Evolutionary conservation across 92 coral and sea anemone species (phyloP).

Genomic region (Porites divaricata): DNA sequence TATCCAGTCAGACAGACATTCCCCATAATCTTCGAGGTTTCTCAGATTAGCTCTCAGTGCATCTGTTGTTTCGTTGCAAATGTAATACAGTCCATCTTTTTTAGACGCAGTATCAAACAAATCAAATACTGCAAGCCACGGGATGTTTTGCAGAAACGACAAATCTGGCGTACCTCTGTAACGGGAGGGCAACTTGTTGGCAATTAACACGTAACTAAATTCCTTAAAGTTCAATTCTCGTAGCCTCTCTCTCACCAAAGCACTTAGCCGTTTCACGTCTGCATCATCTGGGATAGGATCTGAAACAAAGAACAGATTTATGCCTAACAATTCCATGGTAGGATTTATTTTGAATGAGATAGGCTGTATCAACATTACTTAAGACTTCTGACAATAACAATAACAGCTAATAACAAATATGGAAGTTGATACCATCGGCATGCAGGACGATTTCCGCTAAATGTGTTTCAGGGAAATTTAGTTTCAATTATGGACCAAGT

Average conservation of each 20-base stretch:
- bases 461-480: too few relatives aligned
- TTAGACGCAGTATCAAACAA: constrained; percentile 55
- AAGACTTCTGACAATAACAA: too few relatives aligned
- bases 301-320: not conserved
- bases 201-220: constrained; percentile 57
- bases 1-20: constrained; percentile 11
- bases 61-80: constrained; percentile 66
- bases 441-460: too few relatives aligned
- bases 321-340: not conserved
- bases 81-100: constrained; percentile 57
- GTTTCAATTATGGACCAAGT: too few relatives aligned
- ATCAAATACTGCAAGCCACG: constrained; percentile 69
- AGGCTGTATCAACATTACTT: not conserved
- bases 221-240: constrained; percentile 50
- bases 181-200: constrained; percentile 58
- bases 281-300: constrained; percentile 15
- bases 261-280: constrained; percentile 41
- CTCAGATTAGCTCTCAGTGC: constrained; percentile 48
- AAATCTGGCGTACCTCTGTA: constrained; percentile 54
- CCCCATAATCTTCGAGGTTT: constrained; percentile 60
- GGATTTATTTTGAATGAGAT: not conserved
- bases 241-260: constrained; percentile 41
- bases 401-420: too few relatives aligned
- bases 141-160: constrained; percentile 64
- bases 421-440: too few relatives aligned